phyloP scores from a whole-genome alignment of 1,140 invertebrate species.

The Drosophila sturtevanti region DNA sequence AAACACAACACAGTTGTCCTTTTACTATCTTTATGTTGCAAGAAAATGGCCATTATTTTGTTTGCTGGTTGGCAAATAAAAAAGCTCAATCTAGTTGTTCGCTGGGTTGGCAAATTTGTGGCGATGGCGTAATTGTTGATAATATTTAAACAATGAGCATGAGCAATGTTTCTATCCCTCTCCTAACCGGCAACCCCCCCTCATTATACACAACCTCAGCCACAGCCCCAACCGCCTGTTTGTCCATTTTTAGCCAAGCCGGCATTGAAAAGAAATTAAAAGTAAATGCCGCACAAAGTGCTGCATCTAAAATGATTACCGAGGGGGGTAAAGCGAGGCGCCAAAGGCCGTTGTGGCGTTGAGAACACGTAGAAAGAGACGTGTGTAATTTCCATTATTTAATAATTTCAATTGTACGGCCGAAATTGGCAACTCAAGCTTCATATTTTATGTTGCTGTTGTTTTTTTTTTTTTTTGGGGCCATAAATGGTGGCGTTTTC shows the following conservation, averaged over 20 bases:
- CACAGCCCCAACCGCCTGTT: conserved; percentile 31
- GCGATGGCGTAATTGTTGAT: conserved; percentile 75
- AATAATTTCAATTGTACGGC: conserved; percentile 54
- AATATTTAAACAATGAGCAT: conserved; percentile 63
- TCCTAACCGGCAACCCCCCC: neutral
- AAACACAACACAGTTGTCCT: too few species aligned
- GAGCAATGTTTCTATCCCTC: conserved; percentile 30
- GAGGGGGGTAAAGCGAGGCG: neutral
- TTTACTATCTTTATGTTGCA: too few species aligned
- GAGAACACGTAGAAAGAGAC: conserved; percentile 19
- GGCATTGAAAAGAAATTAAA: conserved; percentile 80
- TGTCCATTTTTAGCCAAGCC: conserved; percentile 67
- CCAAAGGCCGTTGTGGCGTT: conserved; percentile 15
- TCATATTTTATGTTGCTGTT: conserved; percentile 37
- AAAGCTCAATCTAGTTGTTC: too few species aligned
- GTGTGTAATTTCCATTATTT: conserved; percentile 29
- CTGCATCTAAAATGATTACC: neutral
- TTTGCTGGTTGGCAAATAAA: too few species aligned
- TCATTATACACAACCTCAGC: conserved; percentile 28
- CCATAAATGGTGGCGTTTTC: conserved; percentile 54
- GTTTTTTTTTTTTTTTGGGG: conserved; percentile 20
- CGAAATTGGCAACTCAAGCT: conserved; percentile 48
- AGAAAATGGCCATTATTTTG: too few species aligned
- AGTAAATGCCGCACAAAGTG: conserved; percentile 62
- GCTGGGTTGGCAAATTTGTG: conserved; percentile 30